Percentiles rank a stretch among this genome's conserved stretches.
Conservation (phyloP, 2,797 vertebrate species). For the Antrozous pallidus region DNA sequence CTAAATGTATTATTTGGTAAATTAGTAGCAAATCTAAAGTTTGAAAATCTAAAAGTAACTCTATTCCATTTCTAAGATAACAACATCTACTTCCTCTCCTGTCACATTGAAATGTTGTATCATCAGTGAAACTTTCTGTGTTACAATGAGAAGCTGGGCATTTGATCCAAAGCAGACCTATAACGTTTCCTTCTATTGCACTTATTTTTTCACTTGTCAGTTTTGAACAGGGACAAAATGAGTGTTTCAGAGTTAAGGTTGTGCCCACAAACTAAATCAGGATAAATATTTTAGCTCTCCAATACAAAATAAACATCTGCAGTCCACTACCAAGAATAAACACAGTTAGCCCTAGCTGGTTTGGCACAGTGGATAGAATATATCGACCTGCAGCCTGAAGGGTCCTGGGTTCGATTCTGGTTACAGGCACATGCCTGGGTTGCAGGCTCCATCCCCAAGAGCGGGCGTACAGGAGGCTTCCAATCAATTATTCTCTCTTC, state of each 20-base stretch:
- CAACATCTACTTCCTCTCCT: neutral
- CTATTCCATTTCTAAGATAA: neutral
- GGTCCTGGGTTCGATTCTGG: no score
- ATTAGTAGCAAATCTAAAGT: neutral
- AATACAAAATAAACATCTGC: neutral
- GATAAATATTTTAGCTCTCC: neutral
- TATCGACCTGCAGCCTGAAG: no score
- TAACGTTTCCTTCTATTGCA: neutral
- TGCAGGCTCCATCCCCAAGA: no score
- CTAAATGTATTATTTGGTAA: neutral
- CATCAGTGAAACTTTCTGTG: neutral
- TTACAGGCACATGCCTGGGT: no score
- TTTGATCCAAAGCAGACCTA: neutral
- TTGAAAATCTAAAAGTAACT: conserved; percentile 26
- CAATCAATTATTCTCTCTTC: no score
- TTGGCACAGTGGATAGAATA: no score
- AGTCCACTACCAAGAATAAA: neutral
- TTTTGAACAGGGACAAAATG: neutral
- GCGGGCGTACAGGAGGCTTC: no score
- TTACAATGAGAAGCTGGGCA: neutral
- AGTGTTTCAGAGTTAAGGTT: neutral
- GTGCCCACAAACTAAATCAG: neutral
- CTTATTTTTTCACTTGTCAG: conserved; percentile 28
- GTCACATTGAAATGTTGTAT: neutral
- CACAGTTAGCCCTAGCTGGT: neutral